phyloP scores from a whole-genome alignment of 2,113 vertebrate genomes.

The Phaethon lepturus region DNA sequence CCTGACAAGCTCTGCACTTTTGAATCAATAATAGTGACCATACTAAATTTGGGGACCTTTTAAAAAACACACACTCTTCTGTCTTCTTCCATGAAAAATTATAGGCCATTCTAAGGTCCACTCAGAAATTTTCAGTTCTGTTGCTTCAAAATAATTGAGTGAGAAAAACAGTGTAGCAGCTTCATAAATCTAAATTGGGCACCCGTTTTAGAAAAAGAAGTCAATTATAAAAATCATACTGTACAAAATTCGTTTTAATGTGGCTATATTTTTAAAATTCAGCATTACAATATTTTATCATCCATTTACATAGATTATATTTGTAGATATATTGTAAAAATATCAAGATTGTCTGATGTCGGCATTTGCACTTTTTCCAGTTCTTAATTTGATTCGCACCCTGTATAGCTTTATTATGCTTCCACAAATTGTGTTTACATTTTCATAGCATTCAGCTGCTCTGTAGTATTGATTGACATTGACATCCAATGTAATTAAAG shows the following conservation, averaged over 20 bases:
- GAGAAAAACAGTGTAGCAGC: background rate
- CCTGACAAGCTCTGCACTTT: background rate
- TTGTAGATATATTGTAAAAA: background rate
- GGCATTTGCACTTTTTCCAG: background rate
- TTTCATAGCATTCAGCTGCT: conserved; percentile 73
- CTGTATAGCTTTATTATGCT: conserved; percentile 58
- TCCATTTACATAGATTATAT: background rate
- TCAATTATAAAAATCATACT: conserved; percentile 39
- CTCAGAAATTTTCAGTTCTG: background rate
- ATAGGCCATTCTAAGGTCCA: background rate
- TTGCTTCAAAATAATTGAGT: conserved; percentile 5
- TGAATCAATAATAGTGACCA: background rate
- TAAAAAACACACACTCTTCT: background rate
- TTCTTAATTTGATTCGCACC: conserved; percentile 59
- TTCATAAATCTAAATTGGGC: conserved; percentile 44
- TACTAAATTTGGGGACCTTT: background rate
- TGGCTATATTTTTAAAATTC: background rate
- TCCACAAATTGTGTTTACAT: conserved; percentile 71
- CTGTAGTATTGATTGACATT: conserved; percentile 67
- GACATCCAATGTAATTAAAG: conserved; percentile 67
- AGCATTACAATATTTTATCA: background rate
- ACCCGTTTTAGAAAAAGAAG: conserved; percentile 33
- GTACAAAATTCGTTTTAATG: conserved; percentile 14
- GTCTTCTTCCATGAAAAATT: background rate
- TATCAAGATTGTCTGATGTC: background rate